Evolutionary conservation across 2,888 invertebrate genomes (phyloP).

Genomic region (Drosophila planitibia): DNA sequence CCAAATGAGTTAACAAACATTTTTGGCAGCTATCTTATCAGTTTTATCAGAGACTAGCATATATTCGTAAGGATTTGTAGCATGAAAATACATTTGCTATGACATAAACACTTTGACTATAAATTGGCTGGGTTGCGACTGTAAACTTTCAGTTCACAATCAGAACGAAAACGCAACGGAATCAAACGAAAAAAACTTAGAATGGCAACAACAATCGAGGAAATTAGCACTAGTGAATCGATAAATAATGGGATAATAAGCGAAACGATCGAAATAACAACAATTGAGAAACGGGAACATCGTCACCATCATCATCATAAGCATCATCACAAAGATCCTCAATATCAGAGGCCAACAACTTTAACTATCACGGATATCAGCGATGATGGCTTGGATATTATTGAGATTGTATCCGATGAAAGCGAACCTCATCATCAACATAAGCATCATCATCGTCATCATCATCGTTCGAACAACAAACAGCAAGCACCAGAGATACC

Average conservation of each 20-base stretch:
- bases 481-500: conserved; percentile 37
- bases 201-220: conserved; percentile 57
- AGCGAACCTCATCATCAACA: conserved; percentile 45
- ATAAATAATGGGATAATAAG: conserved; percentile 37
- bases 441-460: conserved; percentile 15
- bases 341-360: conserved; percentile 27
- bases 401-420: conserved; percentile 29
- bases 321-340: conserved; percentile 37
- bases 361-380: conserved; percentile 42
- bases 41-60: conserved; percentile 9
- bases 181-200: not conserved
- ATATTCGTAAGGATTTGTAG: conserved; percentile 60
- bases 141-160: conserved; percentile 51
- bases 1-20: conserved; percentile 57
- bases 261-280: conserved; percentile 44
- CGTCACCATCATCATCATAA: conserved; percentile 46
- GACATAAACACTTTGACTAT: conserved; percentile 69
- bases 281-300: conserved; percentile 36
- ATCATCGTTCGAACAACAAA: conserved; percentile 20
- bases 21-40: conserved; percentile 62
- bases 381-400: conserved; percentile 35
- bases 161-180: conserved; percentile 36
- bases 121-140: conserved; percentile 49
- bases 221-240: conserved; percentile 51
- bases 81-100: conserved; percentile 71